Conservation (phyloP, 2,113 vertebrate species). For the Ceyx melanurus region DNA sequence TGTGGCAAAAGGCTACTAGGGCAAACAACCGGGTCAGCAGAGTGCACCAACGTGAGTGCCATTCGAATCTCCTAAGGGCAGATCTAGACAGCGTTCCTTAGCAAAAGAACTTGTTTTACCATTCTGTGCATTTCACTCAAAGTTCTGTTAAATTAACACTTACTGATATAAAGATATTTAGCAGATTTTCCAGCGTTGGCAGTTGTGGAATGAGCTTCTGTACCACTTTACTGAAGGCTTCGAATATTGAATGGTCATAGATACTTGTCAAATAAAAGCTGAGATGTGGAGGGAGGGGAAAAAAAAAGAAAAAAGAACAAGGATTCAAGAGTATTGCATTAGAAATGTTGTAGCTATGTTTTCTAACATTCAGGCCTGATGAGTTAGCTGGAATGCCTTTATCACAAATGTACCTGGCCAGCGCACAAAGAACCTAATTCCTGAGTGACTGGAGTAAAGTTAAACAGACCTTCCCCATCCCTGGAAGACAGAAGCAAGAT, state of each 20-base stretch:
- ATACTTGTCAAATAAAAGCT: slow-evolving; percentile 99
- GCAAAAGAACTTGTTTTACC: background rate
- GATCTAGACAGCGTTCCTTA: background rate
- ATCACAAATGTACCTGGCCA: background rate
- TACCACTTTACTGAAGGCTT: slow-evolving; percentile 99
- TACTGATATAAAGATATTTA: slow-evolving; percentile 99
- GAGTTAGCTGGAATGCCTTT: background rate
- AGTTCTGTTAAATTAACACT: slow-evolving; percentile 63
- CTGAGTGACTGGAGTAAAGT: background rate
- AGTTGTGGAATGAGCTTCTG: slow-evolving; percentile 99
- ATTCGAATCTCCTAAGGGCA: background rate
- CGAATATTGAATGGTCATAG: slow-evolving; percentile 99
- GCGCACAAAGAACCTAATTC: background rate
- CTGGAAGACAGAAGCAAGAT: background rate
- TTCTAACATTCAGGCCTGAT: background rate
- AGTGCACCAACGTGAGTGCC: background rate
- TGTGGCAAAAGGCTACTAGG: background rate
- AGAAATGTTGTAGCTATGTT: background rate
- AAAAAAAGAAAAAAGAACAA: background rate
- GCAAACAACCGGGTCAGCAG: background rate
- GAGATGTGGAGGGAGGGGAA: background rate
- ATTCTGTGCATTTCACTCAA: background rate
- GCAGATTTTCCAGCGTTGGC: slow-evolving; percentile 96
- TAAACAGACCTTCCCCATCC: background rate
- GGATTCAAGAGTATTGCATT: background rate